Conservation (phyloP, 2,113 vertebrate genomes). For the Melanotaenia duboulayi region DNA sequence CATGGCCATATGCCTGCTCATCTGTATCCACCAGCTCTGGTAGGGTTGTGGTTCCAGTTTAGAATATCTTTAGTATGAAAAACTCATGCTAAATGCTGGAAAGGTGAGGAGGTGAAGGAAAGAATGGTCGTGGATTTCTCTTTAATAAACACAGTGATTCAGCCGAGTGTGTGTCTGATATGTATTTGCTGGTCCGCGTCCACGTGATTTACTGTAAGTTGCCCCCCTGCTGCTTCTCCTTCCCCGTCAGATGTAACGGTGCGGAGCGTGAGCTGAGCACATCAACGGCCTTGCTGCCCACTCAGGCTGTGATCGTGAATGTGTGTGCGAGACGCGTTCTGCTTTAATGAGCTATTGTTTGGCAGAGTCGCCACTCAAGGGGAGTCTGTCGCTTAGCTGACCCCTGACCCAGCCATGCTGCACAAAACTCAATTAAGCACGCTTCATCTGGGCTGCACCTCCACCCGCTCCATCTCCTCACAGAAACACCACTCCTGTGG, state of each 20-base stretch:
- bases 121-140: too few species aligned
- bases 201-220: neutral
- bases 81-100: too few species aligned
- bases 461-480: slow-evolving; percentile 7
- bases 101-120: too few species aligned
- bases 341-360: slow-evolving; percentile 76
- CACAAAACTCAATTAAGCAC: slow-evolving; percentile 69
- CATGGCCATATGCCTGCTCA: neutral
- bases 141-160: too few species aligned
- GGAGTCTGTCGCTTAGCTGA: slow-evolving; percentile 68
- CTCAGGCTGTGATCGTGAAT: slow-evolving; percentile 32
- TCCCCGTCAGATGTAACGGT: slow-evolving; percentile 42
- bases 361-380: slow-evolving; percentile 60
- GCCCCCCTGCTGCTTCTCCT: slow-evolving; percentile 6
- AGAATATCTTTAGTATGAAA: too few species aligned
- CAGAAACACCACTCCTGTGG: slow-evolving; percentile 6
- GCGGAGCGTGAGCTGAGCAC: slow-evolving; percentile 39
- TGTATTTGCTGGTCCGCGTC: neutral
- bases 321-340: slow-evolving; percentile 61
- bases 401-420: slow-evolving; percentile 67
- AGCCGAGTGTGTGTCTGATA: neutral
- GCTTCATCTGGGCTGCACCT: slow-evolving; percentile 32
- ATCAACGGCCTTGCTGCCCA: slow-evolving; percentile 65
- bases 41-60: too few species aligned
- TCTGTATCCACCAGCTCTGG: neutral